Conservation (phyloP, 2,113 vertebrate genomes). For the Chitala chitala region DNA sequence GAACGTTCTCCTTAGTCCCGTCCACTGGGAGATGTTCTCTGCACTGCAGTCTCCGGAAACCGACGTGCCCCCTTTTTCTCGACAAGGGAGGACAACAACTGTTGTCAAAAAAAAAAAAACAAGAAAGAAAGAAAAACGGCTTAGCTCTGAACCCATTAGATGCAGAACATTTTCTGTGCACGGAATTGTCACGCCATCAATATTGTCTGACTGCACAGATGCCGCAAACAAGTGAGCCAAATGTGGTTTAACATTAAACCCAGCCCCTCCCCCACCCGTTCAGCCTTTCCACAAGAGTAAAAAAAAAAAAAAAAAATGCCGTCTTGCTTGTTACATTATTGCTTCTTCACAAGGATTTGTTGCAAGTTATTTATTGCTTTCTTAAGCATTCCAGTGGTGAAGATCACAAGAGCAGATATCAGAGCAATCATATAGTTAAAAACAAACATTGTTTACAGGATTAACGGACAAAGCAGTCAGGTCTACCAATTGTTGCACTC, state of each 20-base stretch:
- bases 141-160: not conserved
- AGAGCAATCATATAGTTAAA: too few relatives aligned
- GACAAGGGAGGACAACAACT: not conserved
- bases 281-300: too few relatives aligned
- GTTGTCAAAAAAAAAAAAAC: not conserved
- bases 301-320: too few relatives aligned
- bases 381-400: too few relatives aligned
- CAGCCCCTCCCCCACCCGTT: too few relatives aligned
- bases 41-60: conserved; percentile 1
- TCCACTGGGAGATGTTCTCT: conserved; percentile 8
- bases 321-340: too few relatives aligned
- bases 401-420: too few relatives aligned
- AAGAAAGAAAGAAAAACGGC: not conserved
- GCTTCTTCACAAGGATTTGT: too few relatives aligned
- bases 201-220: conserved; percentile 8
- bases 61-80: not conserved
- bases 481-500: too few relatives aligned
- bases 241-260: not conserved
- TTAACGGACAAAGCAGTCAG: too few relatives aligned
- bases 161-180: not conserved
- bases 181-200: not conserved
- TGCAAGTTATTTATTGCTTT: too few relatives aligned
- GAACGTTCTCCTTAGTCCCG: conserved; percentile 33
- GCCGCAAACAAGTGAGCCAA: not conserved
- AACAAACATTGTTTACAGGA: too few relatives aligned